phyloP scores from a whole-genome alignment of 1,140 invertebrate genomes.

The Bradynema listronoti region DNA sequence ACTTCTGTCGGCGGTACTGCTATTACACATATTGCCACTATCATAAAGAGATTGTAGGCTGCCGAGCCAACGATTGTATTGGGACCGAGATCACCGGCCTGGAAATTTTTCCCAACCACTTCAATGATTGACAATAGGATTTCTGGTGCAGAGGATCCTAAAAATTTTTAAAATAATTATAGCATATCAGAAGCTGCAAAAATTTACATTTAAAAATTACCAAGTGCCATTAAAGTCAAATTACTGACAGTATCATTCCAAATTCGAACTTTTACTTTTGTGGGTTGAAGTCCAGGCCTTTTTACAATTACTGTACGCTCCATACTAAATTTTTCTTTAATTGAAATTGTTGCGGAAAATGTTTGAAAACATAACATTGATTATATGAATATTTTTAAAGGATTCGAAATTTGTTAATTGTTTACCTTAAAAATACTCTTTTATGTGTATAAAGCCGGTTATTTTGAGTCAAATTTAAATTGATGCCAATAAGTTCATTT shows the following conservation, averaged over 20 bases:
- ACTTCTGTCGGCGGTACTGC: conserved; percentile 64
- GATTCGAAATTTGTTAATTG: no score
- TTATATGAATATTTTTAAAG: no score
- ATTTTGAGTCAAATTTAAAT: no score
- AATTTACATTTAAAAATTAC: conserved; percentile 58
- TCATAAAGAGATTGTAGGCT: conserved; percentile 96
- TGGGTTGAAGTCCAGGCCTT: conserved; percentile 57
- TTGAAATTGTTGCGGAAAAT: conserved; percentile 9
- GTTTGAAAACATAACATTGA: neutral
- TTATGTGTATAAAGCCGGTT: no score
- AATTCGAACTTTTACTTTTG: conserved; percentile 56
- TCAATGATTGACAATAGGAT: conserved; percentile 94
- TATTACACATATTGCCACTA: conserved; percentile 84
- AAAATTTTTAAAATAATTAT: conserved; percentile 11
- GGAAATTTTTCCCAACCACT: conserved; percentile 68
- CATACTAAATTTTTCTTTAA: conserved; percentile 39
- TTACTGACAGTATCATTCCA: conserved; percentile 83
- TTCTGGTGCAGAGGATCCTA: conserved; percentile 84
- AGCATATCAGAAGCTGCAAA: neutral
- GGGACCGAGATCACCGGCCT: conserved; percentile 90
- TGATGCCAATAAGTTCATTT: no score
- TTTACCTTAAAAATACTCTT: no score
- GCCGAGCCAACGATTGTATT: conserved; percentile 97
- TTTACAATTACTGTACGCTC: conserved; percentile 59
- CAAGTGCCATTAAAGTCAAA: conserved; percentile 94